These are phyloP conservation scores for Elaeidobius kamerunicus DNA, from an alignment of 2,888 invertebrate genomes.

Conservation along the genomic window DNA sequence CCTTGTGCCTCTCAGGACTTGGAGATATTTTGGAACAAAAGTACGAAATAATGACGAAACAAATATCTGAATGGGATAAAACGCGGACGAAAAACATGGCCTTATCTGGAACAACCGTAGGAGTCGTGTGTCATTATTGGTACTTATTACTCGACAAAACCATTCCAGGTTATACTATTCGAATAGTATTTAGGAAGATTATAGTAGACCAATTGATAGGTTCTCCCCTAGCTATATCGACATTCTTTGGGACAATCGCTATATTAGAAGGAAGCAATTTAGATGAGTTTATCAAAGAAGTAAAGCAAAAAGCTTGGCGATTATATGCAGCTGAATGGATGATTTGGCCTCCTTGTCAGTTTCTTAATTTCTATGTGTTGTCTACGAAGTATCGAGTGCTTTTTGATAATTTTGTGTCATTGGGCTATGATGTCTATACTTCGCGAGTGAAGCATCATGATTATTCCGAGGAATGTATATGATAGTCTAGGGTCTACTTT, in stretches of 20 bases:
- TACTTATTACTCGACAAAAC: constrained; percentile 72
- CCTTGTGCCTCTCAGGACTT: constrained; percentile 67
- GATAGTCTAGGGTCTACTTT: too few relatives aligned
- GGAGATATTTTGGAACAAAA: constrained; percentile 82
- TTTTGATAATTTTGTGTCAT: constrained; percentile 65
- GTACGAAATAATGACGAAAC: constrained; percentile 63
- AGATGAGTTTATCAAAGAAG: constrained; percentile 63
- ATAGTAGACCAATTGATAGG: constrained; percentile 79
- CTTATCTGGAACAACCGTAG: constrained; percentile 72
- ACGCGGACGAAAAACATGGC: constrained; percentile 73
- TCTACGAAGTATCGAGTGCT: constrained; percentile 79
- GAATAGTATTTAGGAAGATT: constrained; percentile 71
- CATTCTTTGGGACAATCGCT: constrained; percentile 75
- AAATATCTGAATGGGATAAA: constrained; percentile 57
- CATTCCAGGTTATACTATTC: constrained; percentile 66
- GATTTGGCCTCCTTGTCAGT: constrained; percentile 90
- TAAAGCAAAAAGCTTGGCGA: constrained; percentile 69
- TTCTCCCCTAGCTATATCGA: constrained; percentile 74
- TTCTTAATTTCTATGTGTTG: constrained; percentile 87
- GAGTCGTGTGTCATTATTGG: constrained; percentile 83
- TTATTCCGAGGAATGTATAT: too few relatives aligned
- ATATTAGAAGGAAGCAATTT: constrained; percentile 64
- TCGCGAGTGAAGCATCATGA: constrained; percentile 69
- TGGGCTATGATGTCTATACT: constrained; percentile 83
- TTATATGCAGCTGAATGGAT: constrained; percentile 86